Conservation (phyloP, 2,113 vertebrate genomes). For the Pachyramphus minor region DNA sequence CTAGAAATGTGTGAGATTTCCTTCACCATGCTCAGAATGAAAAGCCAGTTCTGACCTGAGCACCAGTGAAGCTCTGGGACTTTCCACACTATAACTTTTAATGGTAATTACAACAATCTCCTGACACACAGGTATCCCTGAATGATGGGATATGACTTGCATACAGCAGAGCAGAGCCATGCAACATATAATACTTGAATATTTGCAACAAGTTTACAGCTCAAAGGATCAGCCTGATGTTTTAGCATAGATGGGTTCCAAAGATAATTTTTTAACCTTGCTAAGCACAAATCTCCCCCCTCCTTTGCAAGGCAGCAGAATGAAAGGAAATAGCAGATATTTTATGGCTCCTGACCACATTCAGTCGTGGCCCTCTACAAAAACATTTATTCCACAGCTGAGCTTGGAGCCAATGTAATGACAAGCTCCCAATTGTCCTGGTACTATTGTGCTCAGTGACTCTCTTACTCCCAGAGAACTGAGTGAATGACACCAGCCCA, state of each 20-base stretch:
- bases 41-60: not conserved
- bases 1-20: not conserved
- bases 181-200: not conserved
- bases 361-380: not conserved
- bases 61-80: not conserved
- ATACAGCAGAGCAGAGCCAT: not conserved
- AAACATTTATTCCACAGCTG: not conserved
- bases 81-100: not conserved
- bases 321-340: slow-evolving; percentile 7
- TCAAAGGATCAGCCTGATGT: not conserved
- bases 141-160: not conserved
- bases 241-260: not conserved
- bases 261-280: not conserved
- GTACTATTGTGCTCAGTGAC: not conserved
- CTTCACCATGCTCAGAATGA: not conserved
- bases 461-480: not conserved
- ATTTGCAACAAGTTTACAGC: not conserved
- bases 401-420: not conserved
- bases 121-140: not conserved
- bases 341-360: slow-evolving; percentile 26
- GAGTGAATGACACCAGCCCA: not conserved
- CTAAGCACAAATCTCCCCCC: slow-evolving; percentile 1
- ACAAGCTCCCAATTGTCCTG: not conserved
- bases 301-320: not conserved
- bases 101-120: not conserved